Evolutionary conservation across 2,888 invertebrate species (phyloP), one percentile per base, ranked within the genome.

Genomic region (Acronicta leporina): DNA sequence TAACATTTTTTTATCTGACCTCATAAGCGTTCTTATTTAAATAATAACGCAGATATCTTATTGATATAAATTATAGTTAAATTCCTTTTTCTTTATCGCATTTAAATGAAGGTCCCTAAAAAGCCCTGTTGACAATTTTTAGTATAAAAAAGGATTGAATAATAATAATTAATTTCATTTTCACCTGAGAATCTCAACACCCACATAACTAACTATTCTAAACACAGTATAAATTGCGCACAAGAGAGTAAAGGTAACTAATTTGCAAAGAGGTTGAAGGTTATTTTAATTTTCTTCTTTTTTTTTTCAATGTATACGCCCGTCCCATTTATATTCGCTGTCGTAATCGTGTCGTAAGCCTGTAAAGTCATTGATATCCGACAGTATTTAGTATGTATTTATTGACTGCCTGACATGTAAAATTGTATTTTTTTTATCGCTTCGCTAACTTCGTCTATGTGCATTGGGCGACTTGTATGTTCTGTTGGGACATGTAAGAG

Each of bases 371-470:
- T 63, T 54, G 47, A 58, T 68, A 63, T 63, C 56, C 45, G 68
- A 77, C 73, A 64, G 81, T 80, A 81, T 84, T 77, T 84, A 83
- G 82, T 74, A 27, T 63, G 67, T 79, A 76, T 73, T 73, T 68
- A 73, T 75, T 63, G 63, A 74, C 73, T 83, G 81, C 82, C 81
- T 84, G 80, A 66, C 69, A 74, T 60, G 67, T 77, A 63, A 56
- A 56, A 53, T 62, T 63, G 61, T 73, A 72, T 71, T 77, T 69
- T 61, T 77, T 81, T 72, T 78, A 80, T 81, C 78, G 88, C 87
- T 89, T 88, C 81, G 86, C 85, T 85, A 78, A 79, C 58, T 82
- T 72, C 81, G 75, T 85, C 67, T 85, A 78, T 86, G 85, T 86
- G 85, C 84, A 80, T 82, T 73, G 83, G 78, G 81, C 75, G 76